phyloP scores from a whole-genome alignment of 2,113 vertebrate genomes.

The Zootoca vivipara region DNA sequence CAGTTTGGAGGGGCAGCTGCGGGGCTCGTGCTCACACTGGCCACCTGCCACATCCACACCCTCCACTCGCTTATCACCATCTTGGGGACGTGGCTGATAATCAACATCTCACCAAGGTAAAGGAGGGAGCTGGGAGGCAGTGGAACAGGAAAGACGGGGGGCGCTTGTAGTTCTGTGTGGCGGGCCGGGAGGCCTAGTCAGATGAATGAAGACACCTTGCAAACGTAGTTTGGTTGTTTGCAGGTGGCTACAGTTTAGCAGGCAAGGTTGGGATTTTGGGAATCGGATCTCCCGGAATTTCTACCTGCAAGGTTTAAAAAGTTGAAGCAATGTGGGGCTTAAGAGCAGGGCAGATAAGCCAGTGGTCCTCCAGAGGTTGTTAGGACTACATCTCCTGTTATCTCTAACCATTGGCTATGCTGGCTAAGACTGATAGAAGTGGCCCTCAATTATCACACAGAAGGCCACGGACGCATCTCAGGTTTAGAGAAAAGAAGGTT shows the following conservation, averaged over 20 bases:
- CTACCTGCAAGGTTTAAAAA: background rate
- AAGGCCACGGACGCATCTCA: no score
- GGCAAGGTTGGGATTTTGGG: background rate
- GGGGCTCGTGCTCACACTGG: constrained; percentile 79
- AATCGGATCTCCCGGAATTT: background rate
- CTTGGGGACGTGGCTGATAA: constrained; percentile 87
- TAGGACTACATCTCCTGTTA: no score
- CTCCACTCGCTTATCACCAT: constrained; percentile 87
- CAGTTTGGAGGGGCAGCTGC: constrained; percentile 79
- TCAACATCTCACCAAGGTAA: constrained; percentile 83
- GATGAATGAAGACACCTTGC: background rate
- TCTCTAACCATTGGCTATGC: no score
- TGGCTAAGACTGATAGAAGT: no score
- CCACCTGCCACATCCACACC: constrained; percentile 84
- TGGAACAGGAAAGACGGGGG: no score
- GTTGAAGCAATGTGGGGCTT: background rate
- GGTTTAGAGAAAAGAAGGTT: background rate
- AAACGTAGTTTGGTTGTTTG: background rate
- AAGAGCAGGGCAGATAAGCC: background rate
- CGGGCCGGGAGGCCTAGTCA: background rate
- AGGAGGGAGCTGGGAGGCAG: no score
- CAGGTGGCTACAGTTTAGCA: background rate
- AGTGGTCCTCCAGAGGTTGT: background rate
- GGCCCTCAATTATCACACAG: no score
- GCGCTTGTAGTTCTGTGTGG: no score